Evolutionary conservation across 2,113 vertebrate genomes (phyloP), one percentile per base, ranked within the genome.

Genomic region (Caloenas nicobarica): DNA sequence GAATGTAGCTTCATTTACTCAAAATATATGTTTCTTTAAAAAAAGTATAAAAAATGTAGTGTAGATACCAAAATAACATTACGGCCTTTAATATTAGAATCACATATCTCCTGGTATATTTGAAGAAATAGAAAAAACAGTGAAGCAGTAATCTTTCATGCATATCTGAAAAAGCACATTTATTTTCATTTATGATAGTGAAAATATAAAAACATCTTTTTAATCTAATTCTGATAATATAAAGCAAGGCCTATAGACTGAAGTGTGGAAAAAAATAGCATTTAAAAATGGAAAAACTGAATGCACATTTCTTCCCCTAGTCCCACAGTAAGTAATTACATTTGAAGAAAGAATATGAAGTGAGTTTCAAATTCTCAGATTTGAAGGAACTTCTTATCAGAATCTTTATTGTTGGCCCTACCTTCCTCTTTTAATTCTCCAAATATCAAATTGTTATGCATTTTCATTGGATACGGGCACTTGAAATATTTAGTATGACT

Each of bases 71-170:
- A 70, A 15, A 56, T 40, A 58, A 40, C 22, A 76, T 40, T 58
- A 46, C 4, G 58, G 17, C 7, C 64, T 77, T 71, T 53, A 53
- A 60, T 81, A 62, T 0, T 40, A 38, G 33, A 86, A 57, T 76
- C 50, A 51, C 16, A 28, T 69, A 23, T 85, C 16, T 77, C 65
- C 44, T 65, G 33, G 10, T 53, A 53, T 54, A 24, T 70, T 76
- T 71, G 33, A 51, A 81, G 33, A 70, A 86, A 65, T 2, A 58
- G 29, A 64, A 65, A 81, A 74, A 80, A 58, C 33, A 58, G 6
- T 1, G 2, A 70, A 65, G 3, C 6, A 25, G 13, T 50, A 72
- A 66, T 66, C 11, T 7, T 81, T 24, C 1, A 0, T 65, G 22
- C 8, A 86, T 81, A 53, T 65, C 36, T 65, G 29, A 48, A 77